Conservation (phyloP, 1,140 invertebrate species). For the Drosophila nannoptera region DNA sequence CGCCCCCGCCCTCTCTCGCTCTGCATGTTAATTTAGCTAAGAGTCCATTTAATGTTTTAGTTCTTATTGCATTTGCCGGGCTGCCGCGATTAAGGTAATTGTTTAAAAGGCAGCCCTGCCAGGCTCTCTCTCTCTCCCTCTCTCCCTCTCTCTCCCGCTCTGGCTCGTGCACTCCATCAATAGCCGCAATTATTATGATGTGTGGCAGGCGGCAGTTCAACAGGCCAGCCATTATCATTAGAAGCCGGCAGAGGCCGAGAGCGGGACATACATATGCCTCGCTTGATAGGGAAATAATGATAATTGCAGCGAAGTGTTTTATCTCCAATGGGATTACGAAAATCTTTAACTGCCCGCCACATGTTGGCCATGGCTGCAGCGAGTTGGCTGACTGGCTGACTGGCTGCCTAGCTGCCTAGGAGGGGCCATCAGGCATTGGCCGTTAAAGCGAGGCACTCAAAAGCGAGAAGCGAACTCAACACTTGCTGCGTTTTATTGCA, state of each 20-base stretch:
- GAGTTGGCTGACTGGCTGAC: not conserved
- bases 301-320: not conserved
- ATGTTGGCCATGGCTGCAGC: not conserved
- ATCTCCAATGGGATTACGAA: constrained; percentile 2
- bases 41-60: constrained; percentile 71
- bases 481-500: constrained; percentile 61
- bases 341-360: constrained; percentile 22
- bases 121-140: not conserved
- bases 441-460: constrained; percentile 33
- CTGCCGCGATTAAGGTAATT: constrained; percentile 67
- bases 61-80: constrained; percentile 51
- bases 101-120: constrained; percentile 41
- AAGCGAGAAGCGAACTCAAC: constrained; percentile 22
- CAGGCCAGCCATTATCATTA: constrained; percentile 50
- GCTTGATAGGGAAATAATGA: constrained; percentile 22
- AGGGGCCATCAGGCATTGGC: constrained; percentile 11
- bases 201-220: constrained; percentile 63
- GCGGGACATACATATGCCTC: not conserved
- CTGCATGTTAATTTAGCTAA: constrained; percentile 70
- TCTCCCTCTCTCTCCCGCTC: not conserved
- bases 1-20: not conserved
- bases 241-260: constrained; percentile 1
- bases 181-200: constrained; percentile 64
- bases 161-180: constrained; percentile 10
- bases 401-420: not conserved